Conservation (phyloP, 2,888 invertebrate genomes). For the Agrochola lychnidis region DNA sequence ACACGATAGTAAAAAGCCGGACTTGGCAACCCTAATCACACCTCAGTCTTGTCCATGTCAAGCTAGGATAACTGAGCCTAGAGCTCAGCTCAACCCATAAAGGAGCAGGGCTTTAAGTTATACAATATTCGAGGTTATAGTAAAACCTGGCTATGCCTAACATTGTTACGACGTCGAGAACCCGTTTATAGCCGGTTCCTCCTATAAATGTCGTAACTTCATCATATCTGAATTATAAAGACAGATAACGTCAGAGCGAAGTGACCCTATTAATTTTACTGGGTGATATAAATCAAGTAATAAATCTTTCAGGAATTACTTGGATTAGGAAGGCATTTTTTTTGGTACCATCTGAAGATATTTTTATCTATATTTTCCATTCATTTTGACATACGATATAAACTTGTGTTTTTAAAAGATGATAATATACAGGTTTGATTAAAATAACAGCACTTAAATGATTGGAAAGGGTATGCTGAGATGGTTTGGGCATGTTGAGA, state of each 20-base stretch:
- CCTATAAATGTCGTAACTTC: constrained; percentile 47
- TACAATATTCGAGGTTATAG: constrained; percentile 22
- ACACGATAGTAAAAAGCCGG: too few species aligned
- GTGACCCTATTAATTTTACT: constrained; percentile 55
- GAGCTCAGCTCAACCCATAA: background rate
- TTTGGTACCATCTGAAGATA: background rate
- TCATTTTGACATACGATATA: background rate
- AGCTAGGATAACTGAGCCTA: background rate
- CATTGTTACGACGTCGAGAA: constrained; percentile 26
- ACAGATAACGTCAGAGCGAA: constrained; percentile 48
- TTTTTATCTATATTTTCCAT: background rate
- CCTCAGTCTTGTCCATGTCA: background rate
- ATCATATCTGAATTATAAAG: constrained; percentile 52
- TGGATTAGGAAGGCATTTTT: constrained; percentile 6
- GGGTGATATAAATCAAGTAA: constrained; percentile 47
- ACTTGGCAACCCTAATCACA: background rate
- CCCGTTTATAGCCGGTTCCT: constrained; percentile 38
- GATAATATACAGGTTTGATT: background rate
- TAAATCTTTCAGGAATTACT: constrained; percentile 31
- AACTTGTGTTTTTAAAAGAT: background rate
- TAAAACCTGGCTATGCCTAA: constrained; percentile 22
- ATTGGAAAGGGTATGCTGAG: too few species aligned
- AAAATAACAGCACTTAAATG: background rate
- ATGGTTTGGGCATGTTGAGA: too few species aligned
- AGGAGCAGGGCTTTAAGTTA: constrained; percentile 8